Conservation (phyloP, 2,113 vertebrate species). For the Tretioscincus oriximinensis region DNA sequence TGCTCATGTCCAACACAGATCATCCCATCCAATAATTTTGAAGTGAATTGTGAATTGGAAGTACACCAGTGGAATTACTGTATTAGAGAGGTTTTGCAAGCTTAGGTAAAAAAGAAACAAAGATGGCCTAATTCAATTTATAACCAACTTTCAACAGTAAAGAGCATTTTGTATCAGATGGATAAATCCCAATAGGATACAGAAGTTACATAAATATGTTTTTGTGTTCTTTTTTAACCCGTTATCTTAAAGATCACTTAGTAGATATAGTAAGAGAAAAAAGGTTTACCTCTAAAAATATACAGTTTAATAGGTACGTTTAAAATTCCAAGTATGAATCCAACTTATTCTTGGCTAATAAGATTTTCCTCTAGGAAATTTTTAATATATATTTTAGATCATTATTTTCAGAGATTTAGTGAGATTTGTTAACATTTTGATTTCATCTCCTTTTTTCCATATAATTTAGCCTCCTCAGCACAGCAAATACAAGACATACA, state of each 20-base stretch:
- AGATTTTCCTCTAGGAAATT: background rate
- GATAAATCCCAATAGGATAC: background rate
- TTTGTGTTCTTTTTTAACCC: background rate
- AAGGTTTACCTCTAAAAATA: background rate
- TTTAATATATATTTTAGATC: background rate
- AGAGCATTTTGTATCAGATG: background rate
- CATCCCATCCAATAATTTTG: too few species aligned
- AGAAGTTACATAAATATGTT: background rate
- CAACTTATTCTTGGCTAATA: background rate
- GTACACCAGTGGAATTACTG: too few species aligned
- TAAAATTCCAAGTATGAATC: background rate
- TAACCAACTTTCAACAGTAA: background rate
- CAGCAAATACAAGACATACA: slow-evolving; percentile 99
- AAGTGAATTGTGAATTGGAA: too few species aligned
- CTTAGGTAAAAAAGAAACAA: too few species aligned
- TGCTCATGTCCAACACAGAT: too few species aligned
- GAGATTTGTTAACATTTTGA: slow-evolving; percentile 4
- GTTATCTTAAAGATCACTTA: background rate
- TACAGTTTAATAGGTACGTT: background rate
- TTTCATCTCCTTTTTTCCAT: slow-evolving; percentile 24
- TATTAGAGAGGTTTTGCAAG: too few species aligned
- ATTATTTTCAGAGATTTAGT: background rate
- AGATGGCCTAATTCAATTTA: background rate
- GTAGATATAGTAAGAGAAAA: background rate
- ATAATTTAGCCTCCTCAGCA: slow-evolving; percentile 89